Base-by-base conservation (phyloP, 2,888 invertebrate genomes). In the Platynereis dumerilii region DNA sequence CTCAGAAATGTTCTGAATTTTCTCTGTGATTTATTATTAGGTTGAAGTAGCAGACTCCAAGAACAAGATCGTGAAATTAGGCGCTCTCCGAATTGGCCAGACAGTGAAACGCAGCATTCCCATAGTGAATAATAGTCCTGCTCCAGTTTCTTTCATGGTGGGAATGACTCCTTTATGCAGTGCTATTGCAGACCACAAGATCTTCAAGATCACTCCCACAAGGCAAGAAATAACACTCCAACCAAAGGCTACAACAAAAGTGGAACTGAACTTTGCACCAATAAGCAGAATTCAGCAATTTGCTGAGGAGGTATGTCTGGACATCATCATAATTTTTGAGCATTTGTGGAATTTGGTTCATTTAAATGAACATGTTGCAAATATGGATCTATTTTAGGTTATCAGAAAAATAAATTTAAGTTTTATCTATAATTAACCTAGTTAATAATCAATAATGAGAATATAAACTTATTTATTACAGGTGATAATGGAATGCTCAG, bases 401-500 rank as follows among this genome's bases (percentile, higher is more conserved):
- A n/a, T n/a, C n/a, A n/a, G n/a, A n/a, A n/a, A n/a, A n/a, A n/a
- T n/a, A n/a, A n/a, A n/a, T n/a, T n/a, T n/a, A n/a, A n/a, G n/a
- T n/a, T n/a, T n/a, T n/a, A n/a, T n/a, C n/a, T n/a, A n/a, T n/a
- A n/a, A n/a, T n/a, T n/a, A n/a, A n/a, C n/a, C n/a, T n/a, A n/a
- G n/a, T n/a, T n/a, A n/a, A n/a, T n/a, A n/a, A n/a, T n/a, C n/a
- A n/a, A n/a, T n/a, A n/a, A n/a, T n/a, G n/a, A n/a, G n/a, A n/a
- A n/a, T n/a, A n/a, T n/a, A n/a, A n/a, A n/a, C n/a, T n/a, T n/a
- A n/a, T n/a, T n/a, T 34, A 28, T 60, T 69, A 2, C 73, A 88
- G 86, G 83, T 88, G 45, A 84, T 84, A 62, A 81, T 86, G 66
- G 85, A 87, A 79, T 82, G 85, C 58, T 85, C 86, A 65, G 86